These are phyloP conservation scores for Amazona finschi DNA, from an alignment of 2,797 vertebrate species.

Conservation along the genomic window DNA sequence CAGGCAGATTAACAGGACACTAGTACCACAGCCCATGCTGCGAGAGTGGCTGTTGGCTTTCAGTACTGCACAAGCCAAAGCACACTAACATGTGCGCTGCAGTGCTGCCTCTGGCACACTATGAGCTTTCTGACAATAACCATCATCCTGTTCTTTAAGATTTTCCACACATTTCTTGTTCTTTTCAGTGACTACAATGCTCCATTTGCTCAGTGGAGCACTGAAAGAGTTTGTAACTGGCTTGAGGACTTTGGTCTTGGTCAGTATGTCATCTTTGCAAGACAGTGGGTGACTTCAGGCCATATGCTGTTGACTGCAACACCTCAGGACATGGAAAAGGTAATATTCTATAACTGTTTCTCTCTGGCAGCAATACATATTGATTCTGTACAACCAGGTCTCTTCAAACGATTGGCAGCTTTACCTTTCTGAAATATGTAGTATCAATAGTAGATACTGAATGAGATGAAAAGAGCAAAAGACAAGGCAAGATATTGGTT, in stretches of 20 bases:
- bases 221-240: conserved; percentile 94
- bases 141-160: not conserved
- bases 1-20: not conserved
- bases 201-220: conserved; percentile 94
- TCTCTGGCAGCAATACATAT: not conserved
- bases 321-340: conserved; percentile 96
- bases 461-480: not conserved
- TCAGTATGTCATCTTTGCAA: conserved; percentile 91
- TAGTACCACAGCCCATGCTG: rapidly evolving
- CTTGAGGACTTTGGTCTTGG: conserved; percentile 92
- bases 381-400: not conserved
- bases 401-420: not conserved
- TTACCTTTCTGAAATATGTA: not conserved
- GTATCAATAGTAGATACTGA: not conserved
- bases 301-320: conserved; percentile 91
- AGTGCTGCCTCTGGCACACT: rapidly evolving
- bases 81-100: rapidly evolving
- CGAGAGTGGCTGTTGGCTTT: not conserved
- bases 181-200: conserved; percentile 83
- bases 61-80: not conserved
- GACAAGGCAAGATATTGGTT: not conserved
- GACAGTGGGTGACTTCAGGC: conserved; percentile 93
- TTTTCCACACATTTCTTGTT: not conserved
- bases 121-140: not conserved
- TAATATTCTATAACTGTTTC: conserved; percentile 49